A percentile compares a stretch with the other conserved stretches of the same genome.
These are phyloP conservation scores for Plotosus lineatus DNA, from an alignment of 2,113 vertebrate species.

Conservation along the genomic window DNA sequence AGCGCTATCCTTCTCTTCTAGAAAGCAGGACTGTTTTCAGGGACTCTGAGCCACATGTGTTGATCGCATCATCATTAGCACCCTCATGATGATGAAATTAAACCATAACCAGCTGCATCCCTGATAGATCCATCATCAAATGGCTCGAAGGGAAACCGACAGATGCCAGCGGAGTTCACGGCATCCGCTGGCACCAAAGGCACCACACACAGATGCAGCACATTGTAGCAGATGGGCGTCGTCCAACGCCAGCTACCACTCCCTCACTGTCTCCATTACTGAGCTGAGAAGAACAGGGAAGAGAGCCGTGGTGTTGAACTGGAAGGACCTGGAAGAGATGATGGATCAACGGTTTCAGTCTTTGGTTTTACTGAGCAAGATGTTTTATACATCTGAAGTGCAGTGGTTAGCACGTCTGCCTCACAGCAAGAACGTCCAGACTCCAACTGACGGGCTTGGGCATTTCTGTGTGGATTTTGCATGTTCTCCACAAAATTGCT, in stretches of 20 bases:
- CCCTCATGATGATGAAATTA: not conserved
- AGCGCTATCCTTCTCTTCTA: not conserved
- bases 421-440: too few relatives aligned
- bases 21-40: not conserved
- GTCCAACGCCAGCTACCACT: not conserved
- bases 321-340: not conserved
- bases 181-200: not conserved
- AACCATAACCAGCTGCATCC: not conserved
- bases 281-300: not conserved
- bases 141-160: not conserved
- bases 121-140: not conserved
- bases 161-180: not conserved
- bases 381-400: not conserved
- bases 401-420: too few relatives aligned
- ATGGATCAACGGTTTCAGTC: not conserved
- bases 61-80: not conserved
- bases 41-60: not conserved
- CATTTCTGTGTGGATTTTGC: too few relatives aligned
- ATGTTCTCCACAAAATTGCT: too few relatives aligned
- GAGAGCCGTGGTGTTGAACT: not conserved
- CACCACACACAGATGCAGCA: not conserved
- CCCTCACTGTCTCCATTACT: not conserved
- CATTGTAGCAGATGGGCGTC: not conserved
- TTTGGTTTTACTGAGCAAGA: not conserved
- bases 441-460: too few relatives aligned